Percentiles rank a stretch among this genome's conserved stretches.
phyloP scores from a whole-genome alignment of 2,113 vertebrate species.

The Halichoerus grypus region DNA sequence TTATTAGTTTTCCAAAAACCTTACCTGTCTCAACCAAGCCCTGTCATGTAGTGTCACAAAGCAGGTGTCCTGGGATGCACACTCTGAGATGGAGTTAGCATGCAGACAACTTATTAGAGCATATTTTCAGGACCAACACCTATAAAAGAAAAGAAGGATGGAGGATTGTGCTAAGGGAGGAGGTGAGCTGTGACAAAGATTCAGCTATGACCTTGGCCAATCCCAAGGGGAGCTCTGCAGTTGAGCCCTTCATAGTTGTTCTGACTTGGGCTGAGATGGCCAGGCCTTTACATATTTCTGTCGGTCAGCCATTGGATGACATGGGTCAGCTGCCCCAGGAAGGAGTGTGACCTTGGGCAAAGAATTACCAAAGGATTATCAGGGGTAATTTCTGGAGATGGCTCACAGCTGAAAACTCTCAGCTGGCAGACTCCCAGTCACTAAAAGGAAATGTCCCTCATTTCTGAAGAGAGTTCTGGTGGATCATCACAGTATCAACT shows the following conservation, averaged over 20 bases:
- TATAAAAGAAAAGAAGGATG: background rate
- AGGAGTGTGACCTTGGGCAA: background rate
- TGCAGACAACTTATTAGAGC: background rate
- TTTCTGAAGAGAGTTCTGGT: background rate
- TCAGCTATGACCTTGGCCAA: background rate
- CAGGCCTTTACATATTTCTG: background rate
- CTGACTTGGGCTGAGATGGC: background rate
- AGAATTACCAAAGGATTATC: background rate
- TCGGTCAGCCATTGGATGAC: background rate
- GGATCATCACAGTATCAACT: background rate
- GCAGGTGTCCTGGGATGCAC: background rate
- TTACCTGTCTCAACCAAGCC: background rate
- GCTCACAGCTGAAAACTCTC: background rate
- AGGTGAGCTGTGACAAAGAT: background rate
- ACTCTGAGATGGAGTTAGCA: background rate
- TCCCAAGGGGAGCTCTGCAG: background rate
- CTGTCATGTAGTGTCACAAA: background rate
- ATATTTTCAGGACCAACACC: background rate
- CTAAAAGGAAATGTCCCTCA: background rate
- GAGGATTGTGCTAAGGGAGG: background rate
- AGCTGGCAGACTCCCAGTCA: background rate
- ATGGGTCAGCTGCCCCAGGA: background rate
- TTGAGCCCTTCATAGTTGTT: background rate
- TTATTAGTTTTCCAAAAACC: background rate
- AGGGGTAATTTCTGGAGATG: background rate